Evolutionary conservation across 2,888 invertebrate species (phyloP), one percentile per base, ranked within the genome.

Genomic region (Thysanoteuthis rhombus): DNA sequence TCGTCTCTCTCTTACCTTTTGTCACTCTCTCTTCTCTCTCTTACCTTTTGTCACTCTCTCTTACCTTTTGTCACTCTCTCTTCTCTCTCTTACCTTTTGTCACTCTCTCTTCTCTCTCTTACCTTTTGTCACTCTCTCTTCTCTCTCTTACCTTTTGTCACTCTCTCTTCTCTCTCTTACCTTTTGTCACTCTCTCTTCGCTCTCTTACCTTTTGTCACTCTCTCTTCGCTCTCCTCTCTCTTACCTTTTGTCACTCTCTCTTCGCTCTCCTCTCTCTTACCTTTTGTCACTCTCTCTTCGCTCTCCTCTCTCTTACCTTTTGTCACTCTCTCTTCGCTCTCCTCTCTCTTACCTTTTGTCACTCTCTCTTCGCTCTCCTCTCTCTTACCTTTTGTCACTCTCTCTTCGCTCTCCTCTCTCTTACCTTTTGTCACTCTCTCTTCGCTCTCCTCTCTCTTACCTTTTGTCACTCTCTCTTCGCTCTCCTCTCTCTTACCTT

Each of bases 61-160:
- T 4, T 6, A 8, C 32, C 5, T 2, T 5, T 8, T 8, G 28
- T n/a, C n/a, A n/a, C n/a, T n/a, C n/a, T n/a, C n/a, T n/a, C n/a
- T 16, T 19, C 25, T 75, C 10, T 19, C n/a, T 8, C n/a, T 36
- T n/a, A 12, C 36, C 1, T 75, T n/a, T 1, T 16, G 16, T 75
- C 19, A 10, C 36, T 75, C 10, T n/a, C 10, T 75, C 10, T 3
- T 1, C 75, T 75, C 8, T n/a, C 32, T n/a, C n/a, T n/a, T n/a
- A n/a, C n/a, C n/a, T n/a, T n/a, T n/a, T n/a, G n/a, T n/a, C n/a
- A n/a, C n/a, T n/a, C n/a, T 8, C 32, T 32, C 28, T 28, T 28
- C 25, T 58, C 4, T 8, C 32, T 32, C 25, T 4, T 6, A 8
- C 32, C 5, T 2, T 5, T 8, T 8, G 28, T n/a, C n/a, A n/a